Conservation (phyloP, 2,797 vertebrate species). For the Neosilurus hyrtlii region DNA sequence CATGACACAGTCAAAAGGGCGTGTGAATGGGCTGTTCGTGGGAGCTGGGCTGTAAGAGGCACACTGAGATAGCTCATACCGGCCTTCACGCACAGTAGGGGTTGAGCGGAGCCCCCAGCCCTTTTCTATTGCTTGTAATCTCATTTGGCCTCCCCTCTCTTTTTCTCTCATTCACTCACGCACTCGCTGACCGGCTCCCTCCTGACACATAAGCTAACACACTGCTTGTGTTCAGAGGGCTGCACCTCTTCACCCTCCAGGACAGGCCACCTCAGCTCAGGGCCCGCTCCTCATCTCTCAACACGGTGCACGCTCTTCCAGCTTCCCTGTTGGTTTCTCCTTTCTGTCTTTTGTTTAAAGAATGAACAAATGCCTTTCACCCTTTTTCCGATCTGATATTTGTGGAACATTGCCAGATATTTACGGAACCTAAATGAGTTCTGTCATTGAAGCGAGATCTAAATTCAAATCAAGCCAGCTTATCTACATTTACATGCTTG, state of each 20-base stretch:
- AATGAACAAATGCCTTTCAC: neutral
- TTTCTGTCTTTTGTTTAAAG: neutral
- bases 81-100: conserved; percentile 94
- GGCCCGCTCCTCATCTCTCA: neutral
- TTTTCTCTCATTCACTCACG: conserved; percentile 70
- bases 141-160: conserved; percentile 83
- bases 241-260: conserved; percentile 34
- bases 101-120: conserved; percentile 83
- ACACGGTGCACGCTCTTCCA: neutral
- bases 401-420: neutral
- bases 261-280: conserved; percentile 9
- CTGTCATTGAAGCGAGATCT: neutral
- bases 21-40: conserved; percentile 94
- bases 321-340: neutral
- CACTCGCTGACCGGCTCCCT: conserved; percentile 65
- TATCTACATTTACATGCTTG: no score
- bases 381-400: neutral
- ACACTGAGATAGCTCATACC: conserved; percentile 70
- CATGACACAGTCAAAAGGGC: conserved; percentile 90
- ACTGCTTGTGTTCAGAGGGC: conserved; percentile 30
- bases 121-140: conserved; percentile 87
- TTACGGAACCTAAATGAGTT: neutral
- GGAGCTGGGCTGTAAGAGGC: conserved; percentile 79
- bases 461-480: conserved; percentile 11
- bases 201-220: conserved; percentile 64